Evolutionary conservation across 2,888 invertebrate genomes (phyloP).

Genomic region (Aethes cnicana): DNA sequence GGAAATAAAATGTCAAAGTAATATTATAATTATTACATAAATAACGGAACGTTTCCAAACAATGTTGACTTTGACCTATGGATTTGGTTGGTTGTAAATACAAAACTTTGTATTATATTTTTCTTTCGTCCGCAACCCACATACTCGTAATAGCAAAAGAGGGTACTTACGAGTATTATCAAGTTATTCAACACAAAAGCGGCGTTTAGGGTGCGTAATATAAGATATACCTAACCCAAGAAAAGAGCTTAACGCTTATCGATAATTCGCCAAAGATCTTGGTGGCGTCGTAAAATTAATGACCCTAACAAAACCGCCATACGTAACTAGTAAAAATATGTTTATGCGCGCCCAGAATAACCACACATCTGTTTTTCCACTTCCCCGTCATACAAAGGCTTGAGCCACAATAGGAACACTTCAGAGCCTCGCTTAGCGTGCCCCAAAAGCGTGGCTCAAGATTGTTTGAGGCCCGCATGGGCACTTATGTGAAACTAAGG

Average conservation of each 20-base stretch:
- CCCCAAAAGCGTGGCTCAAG: slow-evolving; percentile 25
- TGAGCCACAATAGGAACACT: slow-evolving; percentile 53
- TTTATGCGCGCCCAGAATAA: slow-evolving; percentile 29
- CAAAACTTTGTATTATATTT: no score
- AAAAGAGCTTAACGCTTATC: slow-evolving; percentile 10
- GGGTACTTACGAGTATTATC: no score
- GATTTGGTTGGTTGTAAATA: no score
- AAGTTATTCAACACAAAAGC: no score
- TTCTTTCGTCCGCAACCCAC: no score
- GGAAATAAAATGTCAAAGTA: no score
- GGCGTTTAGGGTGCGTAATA: no score
- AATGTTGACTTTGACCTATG: no score
- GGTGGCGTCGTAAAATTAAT: slow-evolving; percentile 18
- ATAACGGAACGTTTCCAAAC: no score
- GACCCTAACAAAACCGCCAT: slow-evolving; percentile 6
- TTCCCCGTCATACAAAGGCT: slow-evolving; percentile 46
- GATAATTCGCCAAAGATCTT: slow-evolving; percentile 12
- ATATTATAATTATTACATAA: no score
- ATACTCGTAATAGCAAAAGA: no score
- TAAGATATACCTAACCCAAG: no score
- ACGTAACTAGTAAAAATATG: slow-evolving; percentile 16
- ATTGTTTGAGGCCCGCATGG: slow-evolving; percentile 43
- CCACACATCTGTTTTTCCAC: slow-evolving; percentile 49
- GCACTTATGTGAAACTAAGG: slow-evolving; percentile 50
- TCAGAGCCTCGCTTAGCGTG: slow-evolving; percentile 39